phyloP scores from a whole-genome alignment of 2,113 vertebrate species.

The Martes martes region DNA sequence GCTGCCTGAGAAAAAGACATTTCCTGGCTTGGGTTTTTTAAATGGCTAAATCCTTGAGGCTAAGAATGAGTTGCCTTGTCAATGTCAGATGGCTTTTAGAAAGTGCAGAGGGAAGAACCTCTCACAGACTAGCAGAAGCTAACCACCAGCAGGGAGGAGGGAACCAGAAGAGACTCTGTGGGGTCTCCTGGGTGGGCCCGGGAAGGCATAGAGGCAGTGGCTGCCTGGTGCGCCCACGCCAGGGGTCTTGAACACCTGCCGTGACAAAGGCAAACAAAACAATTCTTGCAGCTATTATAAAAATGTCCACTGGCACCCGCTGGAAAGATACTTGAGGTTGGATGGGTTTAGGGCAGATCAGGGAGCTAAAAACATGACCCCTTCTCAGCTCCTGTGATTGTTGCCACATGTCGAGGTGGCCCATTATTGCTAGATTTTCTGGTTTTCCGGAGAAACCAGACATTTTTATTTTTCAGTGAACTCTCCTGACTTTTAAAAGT shows the following conservation, averaged over 20 bases:
- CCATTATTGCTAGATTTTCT: not conserved
- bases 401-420: not conserved
- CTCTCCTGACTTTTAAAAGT: not conserved
- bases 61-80: not conserved
- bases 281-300: not conserved
- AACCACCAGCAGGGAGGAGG: not conserved
- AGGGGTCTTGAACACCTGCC: not conserved
- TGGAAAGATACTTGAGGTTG: not conserved
- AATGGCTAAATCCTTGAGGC: not conserved
- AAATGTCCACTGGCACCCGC: not conserved
- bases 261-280: not conserved
- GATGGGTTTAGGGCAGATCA: not conserved
- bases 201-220: not conserved
- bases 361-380: not conserved
- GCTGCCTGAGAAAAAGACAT: not conserved
- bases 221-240: rapidly evolving
- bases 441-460: not conserved
- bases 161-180: not conserved
- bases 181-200: not conserved
- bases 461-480: not conserved
- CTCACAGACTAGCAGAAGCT: not conserved
- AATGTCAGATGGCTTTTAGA: not conserved
- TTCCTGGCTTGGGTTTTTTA: not conserved
- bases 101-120: not conserved
- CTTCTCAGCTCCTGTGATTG: not conserved